Base-by-base conservation (phyloP, 2,113 vertebrate species). In the Chinchilla lanigera region DNA sequence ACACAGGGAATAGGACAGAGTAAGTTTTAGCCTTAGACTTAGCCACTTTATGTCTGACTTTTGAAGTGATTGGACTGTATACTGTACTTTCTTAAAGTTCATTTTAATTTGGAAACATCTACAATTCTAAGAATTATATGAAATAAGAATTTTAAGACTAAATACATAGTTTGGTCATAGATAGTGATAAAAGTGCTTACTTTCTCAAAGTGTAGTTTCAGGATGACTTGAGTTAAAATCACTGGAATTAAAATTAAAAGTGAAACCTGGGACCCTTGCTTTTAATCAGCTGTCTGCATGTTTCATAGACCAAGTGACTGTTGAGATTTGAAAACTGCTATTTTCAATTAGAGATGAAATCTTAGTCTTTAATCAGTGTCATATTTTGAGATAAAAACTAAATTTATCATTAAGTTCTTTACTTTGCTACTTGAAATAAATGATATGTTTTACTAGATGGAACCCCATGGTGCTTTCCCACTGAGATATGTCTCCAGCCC, bases 91-190 rank as follows among this genome's bases (percentile, higher is more conserved):
- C 33, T 73, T 78, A 0, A 90, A 84, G 4, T 83, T 89, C 3
- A 19, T 73, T 90, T 96, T 92, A n/a, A 19, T 90, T 71, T 92
- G 86, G 52, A 92, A 69, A 77, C 14, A 26, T 83, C 47, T 60
- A 6, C 0, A 13, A n/a, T 93, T 89, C 24, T 60, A 83, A 75
- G 3, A 90, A 33, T 87, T 80, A 30, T 50, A 9, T 78, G 67
- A 90, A 86, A 69, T 75, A 81, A 81, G 80, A 38, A 47, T 28
- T 67, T 90, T 78, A 63, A 88, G 63, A 17, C 10, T 75, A 28
- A 80, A 41, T 56, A 38, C 0, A 38, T 85, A 90, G 85, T 93
- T 94, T 82, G 11, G 26, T n/a, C 2, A 13, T 56, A 67, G n/a
- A 30, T 7, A 38, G 1, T 91, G 13, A 52, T 82, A 41, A 75